A percentile compares a stretch with the other conserved stretches of the same genome.
Conservation (phyloP, 1,140 invertebrate genomes). For the Potamilus streckersoni region DNA sequence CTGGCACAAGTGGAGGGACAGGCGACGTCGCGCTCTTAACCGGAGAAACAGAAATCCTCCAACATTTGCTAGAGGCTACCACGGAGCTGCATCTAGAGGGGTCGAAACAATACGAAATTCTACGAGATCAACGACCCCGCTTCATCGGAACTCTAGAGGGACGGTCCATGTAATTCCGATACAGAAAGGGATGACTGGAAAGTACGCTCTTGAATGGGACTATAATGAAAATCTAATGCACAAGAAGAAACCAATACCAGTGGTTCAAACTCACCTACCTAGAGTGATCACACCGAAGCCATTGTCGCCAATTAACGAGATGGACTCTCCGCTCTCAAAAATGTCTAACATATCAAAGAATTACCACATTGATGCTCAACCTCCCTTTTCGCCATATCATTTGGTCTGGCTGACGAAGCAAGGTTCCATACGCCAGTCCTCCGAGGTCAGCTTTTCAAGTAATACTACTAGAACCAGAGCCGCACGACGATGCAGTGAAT, state of each 20-base stretch:
- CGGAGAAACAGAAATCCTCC: not conserved
- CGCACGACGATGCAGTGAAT: no score
- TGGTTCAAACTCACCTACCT: no score
- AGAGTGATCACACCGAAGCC: constrained; percentile 9
- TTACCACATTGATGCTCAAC: constrained; percentile 17
- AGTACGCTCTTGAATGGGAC: constrained; percentile 25
- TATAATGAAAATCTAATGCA: not conserved
- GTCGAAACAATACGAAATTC: constrained; percentile 25
- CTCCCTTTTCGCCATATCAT: constrained; percentile 23
- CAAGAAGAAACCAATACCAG: no score
- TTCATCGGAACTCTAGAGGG: constrained; percentile 16
- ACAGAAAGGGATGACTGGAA: constrained; percentile 13
- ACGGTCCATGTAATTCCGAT: constrained; percentile 23
- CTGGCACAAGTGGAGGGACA: constrained; percentile 36
- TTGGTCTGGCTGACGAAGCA: not conserved
- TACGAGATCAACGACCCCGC: constrained; percentile 30
- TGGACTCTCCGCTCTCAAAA: constrained; percentile 22
- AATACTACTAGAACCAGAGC: no score
- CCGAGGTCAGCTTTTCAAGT: not conserved
- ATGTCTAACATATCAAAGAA: constrained; percentile 22
- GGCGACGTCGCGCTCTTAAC: constrained; percentile 8
- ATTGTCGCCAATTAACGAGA: constrained; percentile 29
- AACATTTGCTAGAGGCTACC: constrained; percentile 18
- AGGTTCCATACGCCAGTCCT: not conserved
- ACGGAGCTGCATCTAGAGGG: not conserved